Evolutionary conservation across 2,113 vertebrate species (phyloP).

Genomic region (Myotis yumanensis): DNA sequence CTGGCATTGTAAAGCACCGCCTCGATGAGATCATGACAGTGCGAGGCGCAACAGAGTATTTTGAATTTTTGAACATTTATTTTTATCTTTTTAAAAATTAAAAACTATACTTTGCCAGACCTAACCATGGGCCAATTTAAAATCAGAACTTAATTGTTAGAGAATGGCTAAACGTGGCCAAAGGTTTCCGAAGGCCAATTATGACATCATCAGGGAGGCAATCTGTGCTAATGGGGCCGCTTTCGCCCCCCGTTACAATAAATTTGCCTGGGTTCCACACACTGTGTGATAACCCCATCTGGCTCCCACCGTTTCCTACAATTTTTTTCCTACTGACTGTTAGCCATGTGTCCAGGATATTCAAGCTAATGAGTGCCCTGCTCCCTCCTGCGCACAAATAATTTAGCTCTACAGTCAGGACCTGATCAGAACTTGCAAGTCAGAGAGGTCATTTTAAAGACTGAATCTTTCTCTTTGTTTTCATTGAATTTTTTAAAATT

Average conservation of each 20-base stretch:
- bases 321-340: background rate
- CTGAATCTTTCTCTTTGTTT: background rate
- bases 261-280: background rate
- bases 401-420: background rate
- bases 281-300: background rate
- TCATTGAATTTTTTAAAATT: background rate
- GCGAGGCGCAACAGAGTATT: background rate
- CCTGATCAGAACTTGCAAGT: background rate
- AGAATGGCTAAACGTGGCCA: accelerated
- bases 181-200: background rate
- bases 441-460: background rate
- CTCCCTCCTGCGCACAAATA: background rate
- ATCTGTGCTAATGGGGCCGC: background rate
- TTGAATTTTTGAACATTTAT: background rate
- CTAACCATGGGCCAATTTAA: background rate
- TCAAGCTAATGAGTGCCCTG: background rate
- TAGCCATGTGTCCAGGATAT: background rate
- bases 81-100: background rate
- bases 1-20: accelerated
- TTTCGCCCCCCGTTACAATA: accelerated
- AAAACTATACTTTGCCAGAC: background rate
- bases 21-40: background rate
- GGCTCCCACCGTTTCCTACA: background rate
- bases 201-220: too few relatives aligned
- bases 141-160: background rate